Evolutionary conservation across 2,797 vertebrate species (phyloP).

Genomic region (Simalia tracyae): DNA sequence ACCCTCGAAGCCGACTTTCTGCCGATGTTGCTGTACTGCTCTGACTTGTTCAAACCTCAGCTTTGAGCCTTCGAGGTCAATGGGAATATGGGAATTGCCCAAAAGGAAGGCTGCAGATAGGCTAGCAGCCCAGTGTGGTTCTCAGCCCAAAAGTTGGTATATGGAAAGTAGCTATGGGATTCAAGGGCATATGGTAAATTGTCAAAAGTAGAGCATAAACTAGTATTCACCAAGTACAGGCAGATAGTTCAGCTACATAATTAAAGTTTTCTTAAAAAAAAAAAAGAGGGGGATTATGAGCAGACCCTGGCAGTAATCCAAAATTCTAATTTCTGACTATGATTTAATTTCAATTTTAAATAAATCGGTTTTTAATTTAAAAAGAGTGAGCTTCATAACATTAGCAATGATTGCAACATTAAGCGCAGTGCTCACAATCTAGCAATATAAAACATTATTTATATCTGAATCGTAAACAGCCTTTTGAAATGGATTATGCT

Average conservation of each 20-base stretch:
- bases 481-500: conserved; percentile 90
- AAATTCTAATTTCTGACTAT: conserved; percentile 99
- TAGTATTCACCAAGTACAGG: conserved; percentile 66
- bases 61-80: not conserved
- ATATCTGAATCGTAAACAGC: conserved; percentile 88
- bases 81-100: not conserved
- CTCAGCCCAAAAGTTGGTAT: rapidly evolving
- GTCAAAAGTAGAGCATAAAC: conserved; percentile 54
- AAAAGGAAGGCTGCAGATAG: not conserved
- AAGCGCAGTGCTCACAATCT: conserved; percentile 83
- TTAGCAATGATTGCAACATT: conserved; percentile 86
- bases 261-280: conserved; percentile 88
- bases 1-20: not conserved
- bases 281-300: conserved; percentile 77
- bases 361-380: conserved; percentile 99
- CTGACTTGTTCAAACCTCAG: not conserved
- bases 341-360: conserved; percentile 98
- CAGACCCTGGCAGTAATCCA: conserved; percentile 87
- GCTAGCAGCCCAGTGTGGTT: too few species aligned
- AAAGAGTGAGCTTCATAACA: conserved; percentile 91
- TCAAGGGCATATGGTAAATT: conserved; percentile 48
- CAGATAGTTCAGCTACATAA: conserved; percentile 78
- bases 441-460: conserved; percentile 91
- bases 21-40: not conserved
- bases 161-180: not conserved